Evolutionary conservation across 1,140 invertebrate genomes (phyloP), one percentile per base, ranked within the genome.

Genomic region (Zophobas morio): DNA sequence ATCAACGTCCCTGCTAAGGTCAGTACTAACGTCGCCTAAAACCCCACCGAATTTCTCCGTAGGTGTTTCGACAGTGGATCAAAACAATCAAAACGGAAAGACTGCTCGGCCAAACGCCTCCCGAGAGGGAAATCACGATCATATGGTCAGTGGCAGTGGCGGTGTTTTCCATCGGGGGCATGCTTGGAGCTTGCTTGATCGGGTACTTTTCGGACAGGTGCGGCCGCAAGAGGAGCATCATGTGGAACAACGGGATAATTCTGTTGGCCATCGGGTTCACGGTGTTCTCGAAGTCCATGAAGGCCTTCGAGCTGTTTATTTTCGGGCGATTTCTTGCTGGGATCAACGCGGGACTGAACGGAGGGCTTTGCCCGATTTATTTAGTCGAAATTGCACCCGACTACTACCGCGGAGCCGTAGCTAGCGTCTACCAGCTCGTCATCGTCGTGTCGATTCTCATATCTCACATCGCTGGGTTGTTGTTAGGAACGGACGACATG

Each of bases 161-260:
- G 1, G 93, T 96, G 40, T 96, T 94, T 85, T 95, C 94, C 83
- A 89, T 96, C 3, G 96, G 96, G 0, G 96, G 96, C 2, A 96
- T 97, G 93, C 89, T 96, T 51, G 96, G 96, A 0, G 60, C 37
- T 1, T 33, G 6, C 33, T 42, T 46, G 37, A 66, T 39, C 1
- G 36, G 39, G 3, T 40, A 46, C 37, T 56, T 74, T 37, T 35
- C 72, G 5, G 54, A 74, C 6, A 56, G 20, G 35, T 60, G 95
- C 37, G 57, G 92, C 32, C 89, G 95, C 40, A 96, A 96, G 88
- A 90, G 92, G 0, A 93, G 94, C 72, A 86, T 98, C 0, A 83
- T 98, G 0, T 79, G 94, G 2, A 97, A 97, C 88, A 98, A 98
- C 81, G 78, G 94, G 0, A 85, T 97, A 0, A 94, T 95, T 0